Base-by-base conservation (phyloP, 2,797 vertebrate species). In the Trachurus trachurus region DNA sequence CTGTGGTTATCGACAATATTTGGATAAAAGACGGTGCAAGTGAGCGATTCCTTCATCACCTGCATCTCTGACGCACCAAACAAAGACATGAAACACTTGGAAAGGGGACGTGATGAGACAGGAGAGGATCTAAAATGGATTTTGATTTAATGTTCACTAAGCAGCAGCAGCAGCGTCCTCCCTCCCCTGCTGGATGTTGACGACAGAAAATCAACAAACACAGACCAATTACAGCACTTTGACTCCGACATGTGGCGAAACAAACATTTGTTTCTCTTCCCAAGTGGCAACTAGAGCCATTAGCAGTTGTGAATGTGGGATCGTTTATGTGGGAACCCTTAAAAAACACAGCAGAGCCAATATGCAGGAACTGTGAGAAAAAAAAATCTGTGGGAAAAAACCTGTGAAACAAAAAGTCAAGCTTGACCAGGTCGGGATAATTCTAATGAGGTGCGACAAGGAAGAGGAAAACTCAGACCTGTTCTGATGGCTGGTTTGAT, bases 401-500 rank as follows among this genome's bases (percentile, higher is more conserved):
- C n/a, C 60, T n/a, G 52, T 3, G n/a, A 1, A 16, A 29, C 9
- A 15, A 57, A 15, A 57, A 53, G 44, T 68, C 60, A 52, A 15
- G 76, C 50, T 13, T 10, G 61, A 29, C 29, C 61, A 57, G 57
- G 73, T 78, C 71, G 61, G 60, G 45, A 74, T 49, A 34, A 62
- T 76, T 71, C 67, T 78, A 85, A 85, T 62, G 40, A 78, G 17
- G 67, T 49, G 7, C 1, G 9, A 56, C 44, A 60, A 56, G 17
- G 54, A 19, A 31, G 58, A n/a, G 21, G 60, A 64, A 67, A 9
- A 62, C n/a, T 63, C 29, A 39, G 60, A 34, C 42, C 66, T 1
- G 81, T 13, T 80, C 34, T 17, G 68, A 62, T 40, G 67, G 42
- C 42, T 66, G 58, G 44, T 74, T 67, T 45, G 37, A 66, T 31